Percentiles rank a stretch among this genome's conserved stretches.
These are phyloP conservation scores for Uria aalge DNA, from an alignment of 2,113 vertebrate species.

Conservation along the genomic window DNA sequence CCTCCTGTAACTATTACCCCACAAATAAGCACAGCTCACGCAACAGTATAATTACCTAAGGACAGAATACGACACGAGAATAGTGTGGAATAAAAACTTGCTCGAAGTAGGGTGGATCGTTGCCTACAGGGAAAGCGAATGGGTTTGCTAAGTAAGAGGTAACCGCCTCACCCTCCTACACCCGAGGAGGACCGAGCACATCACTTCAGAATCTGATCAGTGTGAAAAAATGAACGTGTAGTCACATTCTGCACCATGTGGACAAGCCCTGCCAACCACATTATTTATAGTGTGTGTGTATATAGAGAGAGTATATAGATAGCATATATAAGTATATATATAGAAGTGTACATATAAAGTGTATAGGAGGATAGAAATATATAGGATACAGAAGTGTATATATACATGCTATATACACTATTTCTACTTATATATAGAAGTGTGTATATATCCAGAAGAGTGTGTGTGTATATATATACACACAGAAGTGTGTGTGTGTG, in stretches of 20 bases:
- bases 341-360: not conserved
- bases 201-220: not conserved
- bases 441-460: not conserved
- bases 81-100: not conserved
- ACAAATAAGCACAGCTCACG: not conserved
- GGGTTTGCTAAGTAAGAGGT: not conserved
- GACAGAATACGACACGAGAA: not conserved
- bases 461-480: too few species aligned
- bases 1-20: not conserved
- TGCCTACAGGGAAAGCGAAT: not conserved
- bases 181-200: not conserved
- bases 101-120: not conserved
- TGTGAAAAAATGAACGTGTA: not conserved
- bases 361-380: not conserved
- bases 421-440: not conserved
- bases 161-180: not conserved
- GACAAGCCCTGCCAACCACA: not conserved
- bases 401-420: not conserved
- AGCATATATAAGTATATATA: not conserved
- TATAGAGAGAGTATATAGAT: too few species aligned
- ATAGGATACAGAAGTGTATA: not conserved
- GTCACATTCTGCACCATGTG: not conserved
- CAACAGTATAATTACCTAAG: not conserved
- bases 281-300: rapidly evolving
- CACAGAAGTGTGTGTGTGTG: not conserved